A percentile compares a stretch with the other conserved stretches of the same genome.
phyloP scores from a whole-genome alignment of 2,113 vertebrate genomes.

The Ursus arctos region DNA sequence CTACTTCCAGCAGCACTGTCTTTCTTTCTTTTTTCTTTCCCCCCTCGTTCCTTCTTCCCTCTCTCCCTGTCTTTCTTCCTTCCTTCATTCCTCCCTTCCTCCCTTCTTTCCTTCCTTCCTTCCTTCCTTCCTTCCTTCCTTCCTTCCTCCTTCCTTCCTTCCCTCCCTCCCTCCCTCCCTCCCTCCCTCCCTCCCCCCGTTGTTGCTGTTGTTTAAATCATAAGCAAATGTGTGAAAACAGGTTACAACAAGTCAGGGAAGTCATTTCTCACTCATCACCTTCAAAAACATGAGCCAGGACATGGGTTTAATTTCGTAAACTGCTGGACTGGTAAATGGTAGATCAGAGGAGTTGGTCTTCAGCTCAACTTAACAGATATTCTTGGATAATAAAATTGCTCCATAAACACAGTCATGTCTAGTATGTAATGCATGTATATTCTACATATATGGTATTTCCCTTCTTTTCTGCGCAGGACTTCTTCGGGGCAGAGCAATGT shows the following conservation, averaged over 20 bases:
- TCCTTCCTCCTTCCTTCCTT: too few species aligned
- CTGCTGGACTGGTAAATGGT: not conserved
- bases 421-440: not conserved
- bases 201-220: not conserved
- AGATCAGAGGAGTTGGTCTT: not conserved
- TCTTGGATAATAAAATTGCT: not conserved
- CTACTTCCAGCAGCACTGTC: not conserved
- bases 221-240: not conserved
- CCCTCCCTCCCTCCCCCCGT: not conserved
- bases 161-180: fast-evolving
- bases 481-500: not conserved
- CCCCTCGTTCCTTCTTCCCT: fast-evolving
- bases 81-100: fast-evolving
- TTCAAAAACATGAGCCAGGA: not conserved
- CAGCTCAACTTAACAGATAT: not conserved
- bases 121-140: fast-evolving
- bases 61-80: fast-evolving
- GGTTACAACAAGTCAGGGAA: not conserved
- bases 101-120: fast-evolving
- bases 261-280: too few species aligned
- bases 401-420: not conserved
- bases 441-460: not conserved
- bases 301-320: slow-evolving; percentile 6
- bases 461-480: not conserved
- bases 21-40: not conserved